These are phyloP conservation scores for Morpho achilles DNA, from an alignment of 2,888 invertebrate species.

Conservation along the genomic window DNA sequence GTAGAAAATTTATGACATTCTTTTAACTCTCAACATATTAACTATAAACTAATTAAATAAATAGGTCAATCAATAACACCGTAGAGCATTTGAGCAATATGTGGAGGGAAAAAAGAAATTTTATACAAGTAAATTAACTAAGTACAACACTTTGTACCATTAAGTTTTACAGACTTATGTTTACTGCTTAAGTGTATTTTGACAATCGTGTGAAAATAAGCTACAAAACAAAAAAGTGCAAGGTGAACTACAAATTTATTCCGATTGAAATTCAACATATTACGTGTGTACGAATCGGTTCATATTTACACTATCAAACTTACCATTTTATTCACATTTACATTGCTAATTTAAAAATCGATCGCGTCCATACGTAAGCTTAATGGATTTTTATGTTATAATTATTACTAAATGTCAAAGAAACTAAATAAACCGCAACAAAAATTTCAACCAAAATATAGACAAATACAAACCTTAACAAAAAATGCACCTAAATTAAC, in stretches of 20 bases:
- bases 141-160: neutral
- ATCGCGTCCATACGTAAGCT: too few relatives aligned
- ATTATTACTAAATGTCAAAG: too few relatives aligned
- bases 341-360: too few relatives aligned
- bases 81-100: conserved; percentile 3
- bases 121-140: neutral
- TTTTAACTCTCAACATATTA: conserved; percentile 5
- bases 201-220: too few relatives aligned
- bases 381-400: too few relatives aligned
- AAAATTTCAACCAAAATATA: neutral
- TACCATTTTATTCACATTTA: too few relatives aligned
- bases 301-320: too few relatives aligned
- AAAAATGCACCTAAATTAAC: conserved; percentile 72
- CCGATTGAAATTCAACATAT: too few relatives aligned
- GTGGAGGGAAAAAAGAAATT: neutral
- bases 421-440: conserved; percentile 10
- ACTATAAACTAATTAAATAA: neutral
- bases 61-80: neutral
- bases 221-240: too few relatives aligned
- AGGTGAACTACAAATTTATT: too few relatives aligned
- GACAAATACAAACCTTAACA: conserved; percentile 39
- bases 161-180: neutral
- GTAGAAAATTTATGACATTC: conserved; percentile 13
- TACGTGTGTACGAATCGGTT: too few relatives aligned
- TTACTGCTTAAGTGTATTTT: too few relatives aligned